Evolutionary conservation across 1,140 invertebrate species (phyloP).

Genomic region (Cydia pomonella): DNA sequence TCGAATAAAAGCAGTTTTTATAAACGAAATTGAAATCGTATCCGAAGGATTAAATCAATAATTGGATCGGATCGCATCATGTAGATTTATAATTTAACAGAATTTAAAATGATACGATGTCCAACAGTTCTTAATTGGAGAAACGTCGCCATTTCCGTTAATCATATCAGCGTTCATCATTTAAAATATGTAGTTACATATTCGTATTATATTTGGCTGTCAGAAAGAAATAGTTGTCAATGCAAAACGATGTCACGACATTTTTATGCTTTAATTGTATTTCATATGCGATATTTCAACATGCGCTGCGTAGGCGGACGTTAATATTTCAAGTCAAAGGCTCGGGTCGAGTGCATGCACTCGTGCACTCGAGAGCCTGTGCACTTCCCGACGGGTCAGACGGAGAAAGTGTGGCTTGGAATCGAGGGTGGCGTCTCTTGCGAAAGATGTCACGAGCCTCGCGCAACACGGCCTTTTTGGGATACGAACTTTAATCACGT

Average conservation of each 20-base stretch:
- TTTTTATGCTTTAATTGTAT: slow-evolving; percentile 32
- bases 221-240: not conserved
- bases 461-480: slow-evolving; percentile 37
- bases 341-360: slow-evolving; percentile 26
- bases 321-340: slow-evolving; percentile 33
- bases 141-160: slow-evolving; percentile 40
- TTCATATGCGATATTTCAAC: slow-evolving; percentile 21
- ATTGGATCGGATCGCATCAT: slow-evolving; percentile 69
- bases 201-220: slow-evolving; percentile 2
- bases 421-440: slow-evolving; percentile 57
- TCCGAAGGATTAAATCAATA: slow-evolving; percentile 66
- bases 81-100: slow-evolving; percentile 58
- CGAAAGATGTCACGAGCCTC: slow-evolving; percentile 48
- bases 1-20: slow-evolving; percentile 63
- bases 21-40: slow-evolving; percentile 66
- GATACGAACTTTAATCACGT: slow-evolving; percentile 39
- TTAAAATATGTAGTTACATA: slow-evolving; percentile 16
- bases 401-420: slow-evolving; percentile 62
- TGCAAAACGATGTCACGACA: slow-evolving; percentile 7
- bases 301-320: slow-evolving; percentile 21
- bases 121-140: slow-evolving; percentile 49
- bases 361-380: slow-evolving; percentile 49
- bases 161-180: slow-evolving; percentile 34
- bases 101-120: slow-evolving; percentile 51
- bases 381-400: slow-evolving; percentile 56